Conservation (phyloP, 2,113 vertebrate species). For the Proterorhinus semilunaris region DNA sequence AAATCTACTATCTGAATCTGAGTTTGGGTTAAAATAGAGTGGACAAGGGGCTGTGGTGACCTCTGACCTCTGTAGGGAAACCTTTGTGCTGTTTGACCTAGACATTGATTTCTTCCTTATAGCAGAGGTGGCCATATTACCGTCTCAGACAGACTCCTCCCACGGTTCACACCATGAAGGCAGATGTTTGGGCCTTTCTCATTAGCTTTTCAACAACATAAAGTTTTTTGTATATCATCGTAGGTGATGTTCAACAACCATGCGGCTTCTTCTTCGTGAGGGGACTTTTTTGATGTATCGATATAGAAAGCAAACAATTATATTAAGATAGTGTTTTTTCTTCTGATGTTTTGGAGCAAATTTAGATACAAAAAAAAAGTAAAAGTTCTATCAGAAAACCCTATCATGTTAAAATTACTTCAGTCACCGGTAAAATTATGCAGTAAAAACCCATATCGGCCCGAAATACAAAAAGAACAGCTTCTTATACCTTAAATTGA, state of each 20-base stretch:
- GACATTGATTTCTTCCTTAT: conserved; percentile 81
- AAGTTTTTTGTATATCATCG: conserved; percentile 6
- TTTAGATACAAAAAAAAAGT: too few relatives aligned
- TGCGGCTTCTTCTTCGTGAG: background rate
- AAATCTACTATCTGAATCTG: conserved; percentile 41
- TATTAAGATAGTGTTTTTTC: too few relatives aligned
- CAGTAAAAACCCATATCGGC: background rate
- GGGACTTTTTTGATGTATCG: background rate
- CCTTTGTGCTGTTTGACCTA: conserved; percentile 82
- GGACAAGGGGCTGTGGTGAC: conserved; percentile 73
- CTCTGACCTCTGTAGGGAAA: conserved; percentile 79
- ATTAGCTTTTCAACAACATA: conserved; percentile 21
- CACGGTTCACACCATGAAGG: conserved; percentile 34
- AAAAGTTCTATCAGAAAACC: too few relatives aligned
- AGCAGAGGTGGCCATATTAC: conserved; percentile 71
- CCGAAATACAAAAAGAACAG: background rate
- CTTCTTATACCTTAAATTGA: background rate
- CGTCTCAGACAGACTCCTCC: conserved; percentile 35
- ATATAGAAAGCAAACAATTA: too few relatives aligned
- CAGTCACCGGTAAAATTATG: background rate
- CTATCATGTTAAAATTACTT: background rate
- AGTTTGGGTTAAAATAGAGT: conserved; percentile 61
- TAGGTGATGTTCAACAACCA: conserved; percentile 9
- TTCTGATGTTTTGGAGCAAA: too few relatives aligned
- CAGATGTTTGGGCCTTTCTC: conserved; percentile 18